Base-by-base conservation (phyloP, 2,797 vertebrate genomes). In the Lagodon rhomboides region DNA sequence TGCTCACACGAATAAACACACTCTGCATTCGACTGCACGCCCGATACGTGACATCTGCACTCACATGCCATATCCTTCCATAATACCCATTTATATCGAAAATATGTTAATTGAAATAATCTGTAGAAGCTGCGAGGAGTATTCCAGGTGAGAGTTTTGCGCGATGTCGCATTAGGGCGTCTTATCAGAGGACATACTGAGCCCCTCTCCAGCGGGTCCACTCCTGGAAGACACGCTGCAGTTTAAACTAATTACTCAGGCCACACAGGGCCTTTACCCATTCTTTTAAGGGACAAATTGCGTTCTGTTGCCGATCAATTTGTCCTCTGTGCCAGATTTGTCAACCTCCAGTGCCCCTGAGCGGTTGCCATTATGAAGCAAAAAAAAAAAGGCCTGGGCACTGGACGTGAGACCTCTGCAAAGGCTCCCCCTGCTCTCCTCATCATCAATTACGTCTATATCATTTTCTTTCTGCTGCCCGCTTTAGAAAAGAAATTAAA, bases 381-480 rank as follows among this genome's bases (percentile, higher is more conserved):
- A 54, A 75, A 81, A 71, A 75, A 79, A 79, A 85, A 85, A 77
- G 20, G 62, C 44, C 68, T 30, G 54, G 80, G 75, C 75, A 83
- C 51, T 83, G 82, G 91, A 94, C 62, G 65, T 84, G 79, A 89
- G 85, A 89, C 88, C 86, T 87, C 85, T 83, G 83, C 88, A 83
- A 88, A 89, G 76, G 72, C 85, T 87, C 85, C 83, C 89, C 23
- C 55, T 87, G 80, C 85, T 90, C 85, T 87, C 79, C 87, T 92
- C 85, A 85, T 93, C 90, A 93, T 93, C 92, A 94, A 91, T 94
- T 94, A 94, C 25, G 89, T 93, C 93, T 93, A 88, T 93, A 94
- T 93, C 90, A 90, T 91, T 92, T 92, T 91, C 89, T 92, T 91
- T 94, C 83, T 89, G 81, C 84, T 77, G 80, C 83, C 86, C 41